A percentile compares a stretch with the other conserved stretches of the same genome.
These are phyloP conservation scores for Dipus sagitta DNA, from an alignment of 2,797 vertebrate species.

Conservation along the genomic window DNA sequence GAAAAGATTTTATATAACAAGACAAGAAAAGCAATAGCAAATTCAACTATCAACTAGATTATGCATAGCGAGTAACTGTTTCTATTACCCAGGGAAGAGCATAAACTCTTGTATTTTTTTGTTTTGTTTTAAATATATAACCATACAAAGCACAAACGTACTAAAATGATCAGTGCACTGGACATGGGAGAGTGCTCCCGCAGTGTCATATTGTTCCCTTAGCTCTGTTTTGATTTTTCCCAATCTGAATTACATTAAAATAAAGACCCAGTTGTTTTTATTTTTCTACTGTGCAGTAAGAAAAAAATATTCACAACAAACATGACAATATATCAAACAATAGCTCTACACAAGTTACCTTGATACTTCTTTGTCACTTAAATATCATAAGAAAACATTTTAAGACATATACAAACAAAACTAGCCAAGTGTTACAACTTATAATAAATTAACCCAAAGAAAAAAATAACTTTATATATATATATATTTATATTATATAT, in stretches of 20 bases:
- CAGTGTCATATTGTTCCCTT: constrained; percentile 97
- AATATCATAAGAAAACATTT: constrained; percentile 99
- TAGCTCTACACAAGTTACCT: constrained; percentile 99
- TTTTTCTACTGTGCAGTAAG: constrained; percentile 98
- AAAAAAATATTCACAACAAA: constrained; percentile 99
- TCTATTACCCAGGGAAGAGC: constrained; percentile 99
- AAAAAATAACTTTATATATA: constrained; percentile 99
- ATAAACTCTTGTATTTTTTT: constrained; percentile 93
- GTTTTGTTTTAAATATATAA: constrained; percentile 99
- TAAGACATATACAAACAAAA: constrained; percentile 98
- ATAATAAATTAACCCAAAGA: constrained; percentile 99
- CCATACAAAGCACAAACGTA: constrained; percentile 99
- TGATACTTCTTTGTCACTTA: constrained; percentile 99
- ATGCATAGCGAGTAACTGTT: constrained; percentile 99
- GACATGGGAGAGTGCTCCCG: constrained; percentile 98
- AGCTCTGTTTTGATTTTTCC: constrained; percentile 98
- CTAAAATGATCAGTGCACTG: constrained; percentile 99
- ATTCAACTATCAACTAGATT: constrained; percentile 99
- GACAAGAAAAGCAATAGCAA: constrained; percentile 99
- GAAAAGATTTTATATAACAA: constrained; percentile 99
- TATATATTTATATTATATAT: constrained; percentile 97
- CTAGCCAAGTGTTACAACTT: constrained; percentile 99
- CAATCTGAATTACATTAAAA: constrained; percentile 98
- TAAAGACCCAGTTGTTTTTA: constrained; percentile 92
- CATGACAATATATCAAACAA: constrained; percentile 99